A percentile compares a stretch with the other conserved stretches of the same genome.
Conservation (phyloP, 2,113 vertebrate species). For the Pomatostomus ruficeps region DNA sequence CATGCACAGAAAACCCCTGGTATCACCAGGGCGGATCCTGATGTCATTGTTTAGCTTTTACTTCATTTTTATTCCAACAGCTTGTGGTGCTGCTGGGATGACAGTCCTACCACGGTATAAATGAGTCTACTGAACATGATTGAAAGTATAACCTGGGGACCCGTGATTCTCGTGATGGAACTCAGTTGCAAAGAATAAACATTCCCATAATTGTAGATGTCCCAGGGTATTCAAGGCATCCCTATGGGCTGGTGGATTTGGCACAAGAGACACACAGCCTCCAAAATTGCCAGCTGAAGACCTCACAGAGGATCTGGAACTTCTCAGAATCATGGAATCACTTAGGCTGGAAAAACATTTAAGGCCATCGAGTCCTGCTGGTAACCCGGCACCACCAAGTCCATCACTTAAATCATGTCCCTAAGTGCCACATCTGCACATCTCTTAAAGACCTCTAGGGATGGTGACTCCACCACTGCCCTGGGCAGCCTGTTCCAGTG, state of each 20-base stretch:
- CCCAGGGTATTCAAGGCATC: background rate
- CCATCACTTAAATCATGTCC: background rate
- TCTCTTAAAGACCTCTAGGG: background rate
- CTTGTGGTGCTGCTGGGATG: background rate
- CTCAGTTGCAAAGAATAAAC: background rate
- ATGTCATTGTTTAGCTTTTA: background rate
- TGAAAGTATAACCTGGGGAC: rapidly evolving
- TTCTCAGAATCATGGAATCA: background rate
- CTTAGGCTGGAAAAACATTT: background rate
- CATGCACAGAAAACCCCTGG: background rate
- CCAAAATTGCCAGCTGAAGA: background rate
- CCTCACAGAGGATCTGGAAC: background rate
- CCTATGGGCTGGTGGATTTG: background rate
- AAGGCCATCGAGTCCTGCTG: rapidly evolving
- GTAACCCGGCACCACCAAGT: background rate
- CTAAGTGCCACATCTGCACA: background rate
- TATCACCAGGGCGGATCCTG: background rate
- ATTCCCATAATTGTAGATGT: background rate
- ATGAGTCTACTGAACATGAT: background rate
- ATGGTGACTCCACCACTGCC: background rate
- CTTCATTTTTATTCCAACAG: background rate
- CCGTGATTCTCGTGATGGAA: background rate
- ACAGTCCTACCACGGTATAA: background rate
- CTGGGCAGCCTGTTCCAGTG: background rate
- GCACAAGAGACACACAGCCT: background rate